Percentiles rank a stretch among this genome's conserved stretches.
Evolutionary conservation across 2,888 invertebrate species (phyloP).

Genomic region (Cheilosia soror): DNA sequence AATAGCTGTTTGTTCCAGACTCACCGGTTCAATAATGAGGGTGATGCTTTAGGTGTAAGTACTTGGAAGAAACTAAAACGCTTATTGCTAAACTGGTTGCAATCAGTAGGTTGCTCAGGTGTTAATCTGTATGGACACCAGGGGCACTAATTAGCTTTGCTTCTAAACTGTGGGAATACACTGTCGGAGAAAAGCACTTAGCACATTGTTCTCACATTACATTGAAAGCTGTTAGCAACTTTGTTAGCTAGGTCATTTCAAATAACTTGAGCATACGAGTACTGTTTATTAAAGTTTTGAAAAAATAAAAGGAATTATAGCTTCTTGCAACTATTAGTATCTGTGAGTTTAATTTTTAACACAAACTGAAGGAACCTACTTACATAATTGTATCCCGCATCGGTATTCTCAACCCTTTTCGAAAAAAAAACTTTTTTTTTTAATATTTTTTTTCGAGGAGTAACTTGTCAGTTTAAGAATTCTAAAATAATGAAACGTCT

Average conservation of each 20-base stretch:
- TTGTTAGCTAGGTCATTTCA: neutral
- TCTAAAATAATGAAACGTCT: too few relatives aligned
- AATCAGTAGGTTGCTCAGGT: constrained; percentile 33
- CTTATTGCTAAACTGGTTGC: constrained; percentile 7
- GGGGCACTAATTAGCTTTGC: constrained; percentile 29
- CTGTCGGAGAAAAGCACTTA: constrained; percentile 3
- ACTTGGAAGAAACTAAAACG: neutral
- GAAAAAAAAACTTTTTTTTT: too few relatives aligned
- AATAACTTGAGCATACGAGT: too few relatives aligned
- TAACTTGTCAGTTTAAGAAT: too few relatives aligned
- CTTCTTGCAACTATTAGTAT: too few relatives aligned
- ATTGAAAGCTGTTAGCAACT: neutral
- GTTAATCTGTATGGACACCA: constrained; percentile 30
- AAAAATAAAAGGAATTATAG: too few relatives aligned
- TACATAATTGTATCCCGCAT: too few relatives aligned
- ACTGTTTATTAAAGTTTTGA: too few relatives aligned
- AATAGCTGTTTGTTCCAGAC: constrained; percentile 5
- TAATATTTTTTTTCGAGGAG: too few relatives aligned
- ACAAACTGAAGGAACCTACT: too few relatives aligned
- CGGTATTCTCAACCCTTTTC: too few relatives aligned
- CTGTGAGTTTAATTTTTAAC: too few relatives aligned
- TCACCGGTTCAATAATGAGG: constrained; percentile 46
- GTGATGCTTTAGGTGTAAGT: constrained; percentile 28
- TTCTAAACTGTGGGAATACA: constrained; percentile 3
- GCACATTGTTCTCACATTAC: constrained; percentile 1